phyloP scores from a whole-genome alignment of 2,113 vertebrate species.

The Pseudorasbora parva region DNA sequence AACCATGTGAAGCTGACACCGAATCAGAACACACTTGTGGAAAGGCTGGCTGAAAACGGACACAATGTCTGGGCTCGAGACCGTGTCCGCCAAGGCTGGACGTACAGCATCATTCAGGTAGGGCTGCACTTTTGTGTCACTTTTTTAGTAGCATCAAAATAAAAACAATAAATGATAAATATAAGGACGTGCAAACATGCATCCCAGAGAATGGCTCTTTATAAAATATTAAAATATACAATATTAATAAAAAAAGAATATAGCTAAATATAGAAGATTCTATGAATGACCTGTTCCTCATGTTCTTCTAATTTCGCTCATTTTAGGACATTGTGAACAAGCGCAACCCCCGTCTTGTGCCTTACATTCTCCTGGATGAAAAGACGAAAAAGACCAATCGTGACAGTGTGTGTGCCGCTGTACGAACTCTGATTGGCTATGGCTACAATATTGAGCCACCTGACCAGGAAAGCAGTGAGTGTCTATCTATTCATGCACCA shows the following conservation, averaged over 20 bases:
- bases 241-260: too few species aligned
- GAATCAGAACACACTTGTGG: constrained; percentile 89
- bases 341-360: constrained; percentile 90
- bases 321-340: constrained; percentile 86
- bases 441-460: constrained; percentile 94
- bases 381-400: constrained; percentile 93
- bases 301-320: not conserved
- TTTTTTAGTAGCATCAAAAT: not conserved
- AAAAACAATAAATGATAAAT: not conserved
- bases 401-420: constrained; percentile 88
- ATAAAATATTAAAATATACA: not conserved
- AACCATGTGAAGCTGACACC: constrained; percentile 88
- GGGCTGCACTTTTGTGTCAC: not conserved
- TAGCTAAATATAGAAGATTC: not conserved
- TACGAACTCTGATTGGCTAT: constrained; percentile 89
- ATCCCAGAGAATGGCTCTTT: not conserved
- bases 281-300: not conserved
- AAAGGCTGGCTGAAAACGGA: constrained; percentile 89
- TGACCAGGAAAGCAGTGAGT: constrained; percentile 89
- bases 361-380: constrained; percentile 90
- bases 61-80: constrained; percentile 94
- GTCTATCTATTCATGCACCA: not conserved
- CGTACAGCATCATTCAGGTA: constrained; percentile 89
- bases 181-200: not conserved
- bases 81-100: constrained; percentile 89